Conservation (phyloP, 2,113 vertebrate species). For the Heterotilapia buettikoferi region DNA sequence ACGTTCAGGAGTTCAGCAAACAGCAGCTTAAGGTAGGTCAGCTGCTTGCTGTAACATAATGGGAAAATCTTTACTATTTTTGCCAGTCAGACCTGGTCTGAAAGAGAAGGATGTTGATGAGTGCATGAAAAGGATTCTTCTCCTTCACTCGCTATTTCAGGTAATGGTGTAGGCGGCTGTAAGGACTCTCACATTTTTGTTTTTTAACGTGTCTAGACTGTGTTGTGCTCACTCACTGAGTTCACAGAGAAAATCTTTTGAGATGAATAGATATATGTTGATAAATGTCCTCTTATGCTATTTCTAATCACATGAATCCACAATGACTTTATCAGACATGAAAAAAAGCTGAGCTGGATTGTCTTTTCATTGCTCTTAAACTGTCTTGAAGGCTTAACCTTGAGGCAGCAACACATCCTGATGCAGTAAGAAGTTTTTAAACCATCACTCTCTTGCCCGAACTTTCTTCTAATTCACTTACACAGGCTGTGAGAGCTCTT, state of each 20-base stretch:
- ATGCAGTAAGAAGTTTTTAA: neutral
- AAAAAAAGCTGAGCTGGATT: neutral
- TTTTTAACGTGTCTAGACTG: neutral
- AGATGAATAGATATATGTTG: neutral
- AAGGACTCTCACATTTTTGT: neutral
- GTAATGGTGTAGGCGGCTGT: neutral
- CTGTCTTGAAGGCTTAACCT: neutral
- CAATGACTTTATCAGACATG: neutral
- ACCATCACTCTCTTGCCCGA: neutral
- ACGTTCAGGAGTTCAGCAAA: neutral
- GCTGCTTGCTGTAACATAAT: neutral
- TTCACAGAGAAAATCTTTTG: neutral
- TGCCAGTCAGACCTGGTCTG: neutral
- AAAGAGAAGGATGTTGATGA: neutral
- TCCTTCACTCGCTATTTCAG: neutral
- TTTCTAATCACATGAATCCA: neutral
- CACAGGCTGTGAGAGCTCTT: neutral
- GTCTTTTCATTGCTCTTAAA: neutral
- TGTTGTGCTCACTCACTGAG: neutral
- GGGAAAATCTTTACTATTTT: neutral
- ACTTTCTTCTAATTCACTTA: constrained; percentile 22
- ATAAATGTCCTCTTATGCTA: neutral
- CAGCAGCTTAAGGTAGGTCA: constrained; percentile 50
- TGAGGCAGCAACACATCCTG: neutral
- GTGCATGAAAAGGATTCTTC: neutral